phyloP scores from a whole-genome alignment of 2,888 invertebrate genomes.

The Tridacna gigas region DNA sequence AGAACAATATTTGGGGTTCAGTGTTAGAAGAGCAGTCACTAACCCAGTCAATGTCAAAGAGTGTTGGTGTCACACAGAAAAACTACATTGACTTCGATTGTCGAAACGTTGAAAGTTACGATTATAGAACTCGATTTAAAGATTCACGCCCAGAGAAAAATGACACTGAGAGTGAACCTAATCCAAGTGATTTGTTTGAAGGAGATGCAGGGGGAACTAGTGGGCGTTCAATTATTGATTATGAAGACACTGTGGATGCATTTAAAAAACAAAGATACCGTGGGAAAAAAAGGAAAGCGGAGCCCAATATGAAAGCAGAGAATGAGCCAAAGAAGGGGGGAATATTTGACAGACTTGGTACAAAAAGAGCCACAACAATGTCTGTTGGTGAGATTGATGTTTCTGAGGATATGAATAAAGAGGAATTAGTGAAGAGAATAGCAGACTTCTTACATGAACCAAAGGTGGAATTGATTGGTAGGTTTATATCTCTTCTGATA shows the following conservation, averaged over 20 bases:
- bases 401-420: constrained; percentile 60
- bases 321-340: constrained; percentile 13
- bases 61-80: constrained; percentile 89
- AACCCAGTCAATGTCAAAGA: constrained; percentile 91
- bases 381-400: constrained; percentile 52
- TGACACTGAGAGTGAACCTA: constrained; percentile 40
- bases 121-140: constrained; percentile 68
- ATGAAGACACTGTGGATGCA: constrained; percentile 51
- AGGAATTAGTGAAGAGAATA: constrained; percentile 65
- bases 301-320: constrained; percentile 24
- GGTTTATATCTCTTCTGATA: constrained; percentile 16
- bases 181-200: constrained; percentile 61
- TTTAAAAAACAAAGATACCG: constrained; percentile 19
- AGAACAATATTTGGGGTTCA: constrained; percentile 92
- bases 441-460: constrained; percentile 69
- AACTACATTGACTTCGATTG: constrained; percentile 46
- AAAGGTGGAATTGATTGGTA: constrained; percentile 75
- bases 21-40: constrained; percentile 91
- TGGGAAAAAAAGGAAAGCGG: constrained; percentile 53
- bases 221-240: constrained; percentile 53
- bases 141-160: constrained; percentile 57
- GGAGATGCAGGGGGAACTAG: background rate
- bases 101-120: constrained; percentile 77
- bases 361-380: constrained; percentile 56
- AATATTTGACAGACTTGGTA: constrained; percentile 60